Conservation (phyloP, 1,140 invertebrate species). For the Nymphalis io region DNA sequence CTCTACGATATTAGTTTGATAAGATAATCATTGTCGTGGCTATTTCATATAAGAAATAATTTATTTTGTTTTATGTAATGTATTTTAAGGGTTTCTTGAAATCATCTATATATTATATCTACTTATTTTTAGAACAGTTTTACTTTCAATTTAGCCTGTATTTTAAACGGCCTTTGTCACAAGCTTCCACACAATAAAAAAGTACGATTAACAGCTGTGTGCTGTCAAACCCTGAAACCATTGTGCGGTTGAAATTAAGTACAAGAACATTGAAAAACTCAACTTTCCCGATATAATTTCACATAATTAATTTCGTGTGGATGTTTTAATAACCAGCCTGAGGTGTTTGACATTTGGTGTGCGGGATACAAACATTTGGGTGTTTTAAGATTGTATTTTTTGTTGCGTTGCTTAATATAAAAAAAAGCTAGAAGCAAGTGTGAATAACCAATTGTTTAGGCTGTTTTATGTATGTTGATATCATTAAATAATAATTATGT, state of each 20-base stretch:
- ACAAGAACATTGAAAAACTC: slow-evolving; percentile 15
- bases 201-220: background rate
- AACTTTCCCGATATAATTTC: slow-evolving; percentile 22
- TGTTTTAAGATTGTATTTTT: slow-evolving; percentile 29
- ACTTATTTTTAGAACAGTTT: background rate
- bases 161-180: background rate
- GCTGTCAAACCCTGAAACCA: slow-evolving; percentile 25
- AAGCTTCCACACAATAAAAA: slow-evolving; percentile 12
- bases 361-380: slow-evolving; percentile 25
- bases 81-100: no score
- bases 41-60: no score
- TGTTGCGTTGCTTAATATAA: background rate
- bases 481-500: no score
- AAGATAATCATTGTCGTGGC: no score
- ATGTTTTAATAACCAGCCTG: slow-evolving; percentile 36
- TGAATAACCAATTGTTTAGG: no score
- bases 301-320: slow-evolving; percentile 15
- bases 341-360: slow-evolving; percentile 58
- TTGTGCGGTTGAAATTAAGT: slow-evolving; percentile 13
- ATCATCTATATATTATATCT: background rate
- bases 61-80: no score
- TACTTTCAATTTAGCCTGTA: background rate
- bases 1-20: no score
- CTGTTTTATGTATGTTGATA: no score
- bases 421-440: background rate